Evolutionary conservation across 2,888 invertebrate species (phyloP).

Genomic region (Tortricodes alternella): DNA sequence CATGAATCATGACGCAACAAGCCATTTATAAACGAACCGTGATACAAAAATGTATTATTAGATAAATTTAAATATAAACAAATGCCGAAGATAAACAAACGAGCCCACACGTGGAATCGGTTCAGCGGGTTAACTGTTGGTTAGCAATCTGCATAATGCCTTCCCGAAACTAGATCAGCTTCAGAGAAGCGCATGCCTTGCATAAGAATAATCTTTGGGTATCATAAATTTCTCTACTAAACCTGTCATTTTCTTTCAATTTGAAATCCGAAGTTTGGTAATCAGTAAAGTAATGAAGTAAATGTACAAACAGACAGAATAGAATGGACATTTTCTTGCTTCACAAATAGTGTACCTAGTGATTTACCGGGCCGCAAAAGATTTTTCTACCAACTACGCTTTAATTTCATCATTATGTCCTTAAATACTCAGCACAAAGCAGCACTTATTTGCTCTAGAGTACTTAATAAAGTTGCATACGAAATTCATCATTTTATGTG

Average conservation of each 20-base stretch:
- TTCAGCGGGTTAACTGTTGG: constrained; percentile 51
- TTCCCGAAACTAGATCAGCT: constrained; percentile 50
- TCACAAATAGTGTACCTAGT: too few species aligned
- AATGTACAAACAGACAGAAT: too few species aligned
- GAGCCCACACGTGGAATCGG: constrained; percentile 48
- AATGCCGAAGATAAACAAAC: constrained; percentile 50
- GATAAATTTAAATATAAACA: constrained; percentile 22
- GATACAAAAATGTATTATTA: constrained; percentile 11
- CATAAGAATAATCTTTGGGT: background rate
- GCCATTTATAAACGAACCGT: background rate
- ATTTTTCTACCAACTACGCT: too few species aligned
- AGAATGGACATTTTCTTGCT: too few species aligned
- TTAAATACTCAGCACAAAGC: too few species aligned
- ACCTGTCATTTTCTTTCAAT: background rate
- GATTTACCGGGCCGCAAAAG: too few species aligned
- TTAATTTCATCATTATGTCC: too few species aligned
- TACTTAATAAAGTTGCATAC: too few species aligned
- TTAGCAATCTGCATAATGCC: constrained; percentile 43
- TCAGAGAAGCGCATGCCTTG: background rate
- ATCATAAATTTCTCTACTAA: background rate
- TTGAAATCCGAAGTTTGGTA: background rate
- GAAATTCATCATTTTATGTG: too few species aligned
- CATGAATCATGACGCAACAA: constrained; percentile 13
- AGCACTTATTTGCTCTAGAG: too few species aligned
- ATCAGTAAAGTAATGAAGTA: background rate